These are phyloP conservation scores for Drosophila obscura DNA, from an alignment of 1,140 invertebrate species.

Conservation along the genomic window DNA sequence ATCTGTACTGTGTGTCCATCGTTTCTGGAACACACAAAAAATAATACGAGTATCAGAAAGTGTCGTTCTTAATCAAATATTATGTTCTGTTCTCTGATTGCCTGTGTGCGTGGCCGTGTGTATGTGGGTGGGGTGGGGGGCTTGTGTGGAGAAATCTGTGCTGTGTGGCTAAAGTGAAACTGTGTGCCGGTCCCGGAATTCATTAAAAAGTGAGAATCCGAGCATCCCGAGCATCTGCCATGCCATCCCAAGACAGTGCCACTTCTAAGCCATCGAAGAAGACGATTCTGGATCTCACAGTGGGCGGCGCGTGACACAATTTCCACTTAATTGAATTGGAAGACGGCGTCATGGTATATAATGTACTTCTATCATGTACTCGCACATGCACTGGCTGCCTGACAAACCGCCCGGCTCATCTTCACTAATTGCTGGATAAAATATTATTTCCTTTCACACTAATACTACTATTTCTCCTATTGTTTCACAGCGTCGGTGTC, in stretches of 20 bases:
- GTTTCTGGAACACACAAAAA: conserved; percentile 27
- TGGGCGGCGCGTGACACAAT: conserved; percentile 69
- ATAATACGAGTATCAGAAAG: conserved; percentile 47
- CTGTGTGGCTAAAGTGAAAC: conserved; percentile 3
- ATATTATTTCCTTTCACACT: conserved; percentile 80
- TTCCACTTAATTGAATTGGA: conserved; percentile 68
- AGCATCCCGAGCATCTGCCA: too few relatives aligned
- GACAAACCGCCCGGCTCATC: conserved; percentile 33
- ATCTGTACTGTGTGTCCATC: conserved; percentile 48
- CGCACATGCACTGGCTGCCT: neutral
- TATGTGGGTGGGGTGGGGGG: neutral
- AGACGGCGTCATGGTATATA: conserved; percentile 32
- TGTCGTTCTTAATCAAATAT: conserved; percentile 72
- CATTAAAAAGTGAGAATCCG: neutral
- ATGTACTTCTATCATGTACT: conserved; percentile 9
- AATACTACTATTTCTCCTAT: conserved; percentile 15
- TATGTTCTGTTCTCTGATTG: conserved; percentile 13
- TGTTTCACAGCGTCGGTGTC: neutral
- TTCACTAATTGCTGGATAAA: conserved; percentile 70
- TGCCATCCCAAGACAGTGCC: conserved; percentile 10
- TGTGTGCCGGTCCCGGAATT: neutral
- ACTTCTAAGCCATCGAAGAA: conserved; percentile 12
- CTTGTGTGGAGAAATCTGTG: conserved; percentile 25
- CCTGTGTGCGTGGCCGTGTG: too few relatives aligned
- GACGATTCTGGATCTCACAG: conserved; percentile 5